A percentile compares a stretch with the other conserved stretches of the same genome.
Conservation (phyloP, 2,888 invertebrate species). For the Bibio marci region DNA sequence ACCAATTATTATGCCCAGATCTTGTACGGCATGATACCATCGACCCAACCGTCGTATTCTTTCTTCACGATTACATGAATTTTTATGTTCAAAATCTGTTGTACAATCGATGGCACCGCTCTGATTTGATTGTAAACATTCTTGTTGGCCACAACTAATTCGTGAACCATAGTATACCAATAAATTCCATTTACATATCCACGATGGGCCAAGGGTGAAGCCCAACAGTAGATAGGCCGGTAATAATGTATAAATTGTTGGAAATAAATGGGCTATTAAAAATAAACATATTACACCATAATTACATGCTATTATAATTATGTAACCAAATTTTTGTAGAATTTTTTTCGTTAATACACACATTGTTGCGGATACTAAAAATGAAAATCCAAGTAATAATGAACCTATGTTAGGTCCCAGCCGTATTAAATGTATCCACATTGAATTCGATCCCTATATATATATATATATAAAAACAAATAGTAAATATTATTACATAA, state of each 20-base stretch:
- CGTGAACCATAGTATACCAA: slow-evolving; percentile 24
- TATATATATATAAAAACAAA: too few relatives aligned
- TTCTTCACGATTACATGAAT: slow-evolving; percentile 27
- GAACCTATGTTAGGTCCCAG: slow-evolving; percentile 36
- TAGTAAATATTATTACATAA: too few relatives aligned
- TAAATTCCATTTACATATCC: slow-evolving; percentile 23
- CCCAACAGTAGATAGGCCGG: slow-evolving; percentile 39
- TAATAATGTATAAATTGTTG: slow-evolving; percentile 33
- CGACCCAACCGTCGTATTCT: slow-evolving; percentile 34
- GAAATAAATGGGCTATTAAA: slow-evolving; percentile 41
- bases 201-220: slow-evolving; percentile 32
- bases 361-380: slow-evolving; percentile 40
- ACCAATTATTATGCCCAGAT: slow-evolving; percentile 37
- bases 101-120: not conserved
- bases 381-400: slow-evolving; percentile 41
- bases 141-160: slow-evolving; percentile 26
- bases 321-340: slow-evolving; percentile 34
- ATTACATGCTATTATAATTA: slow-evolving; percentile 30
- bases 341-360: slow-evolving; percentile 34
- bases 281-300: slow-evolving; percentile 40
- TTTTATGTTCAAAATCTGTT: slow-evolving; percentile 23
- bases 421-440: slow-evolving; percentile 25
- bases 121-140: slow-evolving; percentile 13
- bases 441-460: slow-evolving; percentile 24
- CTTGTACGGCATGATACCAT: slow-evolving; percentile 37